Conservation (phyloP, 2,113 vertebrate genomes). For the Phalacrocorax aristotelis region DNA sequence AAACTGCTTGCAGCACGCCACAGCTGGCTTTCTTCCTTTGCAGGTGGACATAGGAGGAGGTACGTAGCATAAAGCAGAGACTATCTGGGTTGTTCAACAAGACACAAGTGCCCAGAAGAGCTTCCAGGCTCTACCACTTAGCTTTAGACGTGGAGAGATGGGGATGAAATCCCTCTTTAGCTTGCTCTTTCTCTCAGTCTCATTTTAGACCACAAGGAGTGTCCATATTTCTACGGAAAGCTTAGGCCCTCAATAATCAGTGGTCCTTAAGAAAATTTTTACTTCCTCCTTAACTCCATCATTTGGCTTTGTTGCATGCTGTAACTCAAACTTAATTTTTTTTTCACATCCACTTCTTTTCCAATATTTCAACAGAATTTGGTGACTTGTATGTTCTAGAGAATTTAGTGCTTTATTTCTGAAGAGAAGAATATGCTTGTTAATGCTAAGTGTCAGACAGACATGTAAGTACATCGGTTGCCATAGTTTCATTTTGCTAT, state of each 20-base stretch:
- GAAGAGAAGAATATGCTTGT: neutral
- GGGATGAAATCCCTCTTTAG: neutral
- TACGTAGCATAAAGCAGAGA: neutral
- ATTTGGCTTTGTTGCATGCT: neutral
- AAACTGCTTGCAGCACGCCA: neutral
- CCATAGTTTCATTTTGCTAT: neutral
- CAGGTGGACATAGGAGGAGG: neutral
- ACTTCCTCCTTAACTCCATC: fast-evolving
- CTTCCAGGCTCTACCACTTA: neutral
- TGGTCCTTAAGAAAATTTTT: neutral
- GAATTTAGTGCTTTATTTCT: neutral
- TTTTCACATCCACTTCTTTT: neutral
- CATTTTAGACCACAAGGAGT: neutral
- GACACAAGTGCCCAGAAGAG: neutral
- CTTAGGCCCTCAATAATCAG: neutral
- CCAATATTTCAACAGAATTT: neutral
- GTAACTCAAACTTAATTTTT: neutral
- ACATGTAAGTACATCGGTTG: neutral
- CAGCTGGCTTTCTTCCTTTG: neutral
- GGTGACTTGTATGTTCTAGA: neutral
- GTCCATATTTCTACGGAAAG: neutral
- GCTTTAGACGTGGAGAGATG: neutral
- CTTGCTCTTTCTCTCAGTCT: neutral
- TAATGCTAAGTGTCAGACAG: neutral
- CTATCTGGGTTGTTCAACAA: neutral